phyloP scores from a whole-genome alignment of 2,888 invertebrate species.

The Drosophila barbarae region DNA sequence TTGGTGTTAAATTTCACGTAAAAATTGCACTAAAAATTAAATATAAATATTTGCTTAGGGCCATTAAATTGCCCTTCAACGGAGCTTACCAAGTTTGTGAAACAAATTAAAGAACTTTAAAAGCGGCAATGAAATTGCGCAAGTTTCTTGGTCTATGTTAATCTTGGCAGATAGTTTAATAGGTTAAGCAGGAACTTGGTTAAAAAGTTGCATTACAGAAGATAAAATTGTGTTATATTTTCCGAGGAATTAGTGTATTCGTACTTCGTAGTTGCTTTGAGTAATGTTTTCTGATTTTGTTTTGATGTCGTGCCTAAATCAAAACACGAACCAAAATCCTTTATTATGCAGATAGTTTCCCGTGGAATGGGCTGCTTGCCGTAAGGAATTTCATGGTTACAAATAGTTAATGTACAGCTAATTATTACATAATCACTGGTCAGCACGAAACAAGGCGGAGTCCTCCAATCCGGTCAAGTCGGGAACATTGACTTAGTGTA shows the following conservation, averaged over 20 bases:
- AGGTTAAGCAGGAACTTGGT: not conserved
- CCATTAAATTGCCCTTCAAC: conserved; percentile 39
- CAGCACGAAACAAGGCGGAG: conserved; percentile 50
- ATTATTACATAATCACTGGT: conserved; percentile 72
- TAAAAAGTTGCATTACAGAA: conserved; percentile 2
- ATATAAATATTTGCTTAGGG: conserved; percentile 58
- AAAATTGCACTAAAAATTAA: conserved; percentile 58
- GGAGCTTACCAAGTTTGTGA: conserved; percentile 5
- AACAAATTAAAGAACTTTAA: conserved; percentile 7
- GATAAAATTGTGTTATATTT: no score
- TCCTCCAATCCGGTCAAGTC: conserved; percentile 31
- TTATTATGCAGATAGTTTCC: conserved; percentile 47
- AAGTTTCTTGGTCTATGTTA: conserved; percentile 5
- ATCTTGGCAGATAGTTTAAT: conserved; percentile 4
- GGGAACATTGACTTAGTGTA: conserved; percentile 56
- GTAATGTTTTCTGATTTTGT: conserved; percentile 8
- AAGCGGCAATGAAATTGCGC: not conserved
- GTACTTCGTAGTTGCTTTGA: conserved; percentile 1
- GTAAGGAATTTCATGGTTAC: conserved; percentile 71
- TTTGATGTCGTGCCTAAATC: conserved; percentile 35
- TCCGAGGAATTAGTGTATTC: conserved; percentile 8
- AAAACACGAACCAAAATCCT: conserved; percentile 42
- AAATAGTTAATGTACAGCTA: conserved; percentile 74
- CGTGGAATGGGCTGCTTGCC: conserved; percentile 13
- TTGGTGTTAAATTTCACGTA: conserved; percentile 66